These are phyloP conservation scores for Cataglyphis altisquamis DNA, from an alignment of 2,888 invertebrate species.

Conservation along the genomic window DNA sequence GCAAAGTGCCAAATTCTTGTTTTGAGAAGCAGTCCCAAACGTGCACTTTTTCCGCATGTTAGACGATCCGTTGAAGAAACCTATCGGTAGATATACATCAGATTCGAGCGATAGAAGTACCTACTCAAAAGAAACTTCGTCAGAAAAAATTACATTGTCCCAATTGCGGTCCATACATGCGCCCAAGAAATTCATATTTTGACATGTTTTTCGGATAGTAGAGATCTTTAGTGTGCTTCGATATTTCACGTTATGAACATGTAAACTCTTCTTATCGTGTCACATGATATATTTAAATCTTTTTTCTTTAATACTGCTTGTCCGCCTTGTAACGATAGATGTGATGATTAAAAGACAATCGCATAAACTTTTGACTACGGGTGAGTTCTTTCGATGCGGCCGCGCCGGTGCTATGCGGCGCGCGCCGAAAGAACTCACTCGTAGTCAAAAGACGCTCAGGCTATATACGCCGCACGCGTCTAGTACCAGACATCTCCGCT, in stretches of 20 bases:
- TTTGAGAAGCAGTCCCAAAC: neutral
- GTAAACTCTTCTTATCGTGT: slow-evolving; percentile 14
- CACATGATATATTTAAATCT: slow-evolving; percentile 1
- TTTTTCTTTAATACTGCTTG: neutral
- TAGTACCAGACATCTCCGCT: too few species aligned
- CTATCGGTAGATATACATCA: neutral
- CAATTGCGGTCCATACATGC: neutral
- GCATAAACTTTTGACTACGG: too few species aligned
- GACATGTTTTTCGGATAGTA: neutral
- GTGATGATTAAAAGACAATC: too few species aligned
- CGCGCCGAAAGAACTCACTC: too few species aligned
- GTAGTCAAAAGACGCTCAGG: too few species aligned
- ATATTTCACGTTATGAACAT: neutral
- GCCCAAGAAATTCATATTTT: neutral
- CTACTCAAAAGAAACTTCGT: neutral
- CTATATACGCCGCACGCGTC: too few species aligned
- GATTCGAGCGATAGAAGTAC: neutral
- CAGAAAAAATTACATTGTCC: neutral
- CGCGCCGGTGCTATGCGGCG: too few species aligned
- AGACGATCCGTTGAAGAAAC: neutral
- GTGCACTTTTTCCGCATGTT: neutral
- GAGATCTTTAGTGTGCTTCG: neutral
- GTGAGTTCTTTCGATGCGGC: too few species aligned
- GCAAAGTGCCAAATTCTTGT: neutral
- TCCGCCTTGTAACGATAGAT: too few species aligned